Conservation (phyloP, 2,113 vertebrate species). For the Albula glossodonta region DNA sequence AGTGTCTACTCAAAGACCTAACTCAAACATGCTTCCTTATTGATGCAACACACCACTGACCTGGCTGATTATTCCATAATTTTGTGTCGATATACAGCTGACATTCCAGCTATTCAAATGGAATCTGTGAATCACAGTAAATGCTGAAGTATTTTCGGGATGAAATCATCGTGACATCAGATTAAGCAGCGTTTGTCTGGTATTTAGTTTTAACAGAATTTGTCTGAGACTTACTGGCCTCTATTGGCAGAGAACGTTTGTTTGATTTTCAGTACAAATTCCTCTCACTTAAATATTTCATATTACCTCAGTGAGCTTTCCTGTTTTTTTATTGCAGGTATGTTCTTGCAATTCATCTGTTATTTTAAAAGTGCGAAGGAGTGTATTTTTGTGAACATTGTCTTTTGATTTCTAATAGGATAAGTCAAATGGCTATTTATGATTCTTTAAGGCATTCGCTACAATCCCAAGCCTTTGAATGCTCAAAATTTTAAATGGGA, state of each 20-base stretch:
- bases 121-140: neutral
- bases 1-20: neutral
- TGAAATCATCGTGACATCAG: neutral
- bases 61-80: neutral
- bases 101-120: neutral
- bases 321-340: neutral
- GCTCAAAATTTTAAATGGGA: constrained; percentile 8
- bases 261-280: constrained; percentile 22
- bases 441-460: neutral
- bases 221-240: neutral
- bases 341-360: neutral
- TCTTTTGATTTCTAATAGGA: neutral
- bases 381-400: neutral
- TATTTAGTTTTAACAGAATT: neutral
- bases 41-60: neutral
- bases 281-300: neutral
- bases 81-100: neutral
- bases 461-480: constrained; percentile 1
- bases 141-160: neutral
- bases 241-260: constrained; percentile 5
- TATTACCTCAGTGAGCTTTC: neutral
- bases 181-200: neutral
- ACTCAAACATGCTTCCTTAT: neutral
- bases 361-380: neutral
- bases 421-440: neutral